phyloP scores from a whole-genome alignment of 2,888 invertebrate genomes.

The Pogonocherus hispidulus region DNA sequence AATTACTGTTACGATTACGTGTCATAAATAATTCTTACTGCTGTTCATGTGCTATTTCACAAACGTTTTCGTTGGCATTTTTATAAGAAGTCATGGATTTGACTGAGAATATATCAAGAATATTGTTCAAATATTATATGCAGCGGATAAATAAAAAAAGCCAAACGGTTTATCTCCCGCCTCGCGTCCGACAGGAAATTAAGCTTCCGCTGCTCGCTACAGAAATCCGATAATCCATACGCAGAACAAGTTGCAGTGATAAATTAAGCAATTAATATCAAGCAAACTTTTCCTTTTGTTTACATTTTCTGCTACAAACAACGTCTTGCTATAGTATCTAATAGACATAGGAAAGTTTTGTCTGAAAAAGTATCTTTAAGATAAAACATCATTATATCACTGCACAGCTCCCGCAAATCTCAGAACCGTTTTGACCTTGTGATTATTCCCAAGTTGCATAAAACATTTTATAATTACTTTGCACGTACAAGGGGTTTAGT shows the following conservation, averaged over 20 bases:
- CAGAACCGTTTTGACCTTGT: too few relatives aligned
- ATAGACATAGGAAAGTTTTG: too few relatives aligned
- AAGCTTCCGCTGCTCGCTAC: constrained; percentile 23
- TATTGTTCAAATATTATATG: neutral
- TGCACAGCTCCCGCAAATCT: too few relatives aligned
- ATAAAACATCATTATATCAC: too few relatives aligned
- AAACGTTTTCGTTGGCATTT: neutral
- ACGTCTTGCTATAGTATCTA: too few relatives aligned
- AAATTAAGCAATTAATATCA: neutral
- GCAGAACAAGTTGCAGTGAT: neutral
- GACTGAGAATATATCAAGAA: neutral
- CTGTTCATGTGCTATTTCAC: too few relatives aligned
- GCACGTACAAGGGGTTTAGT: too few relatives aligned
- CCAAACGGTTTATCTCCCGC: constrained; percentile 7
- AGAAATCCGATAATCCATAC: constrained; percentile 13
- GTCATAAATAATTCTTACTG: too few relatives aligned
- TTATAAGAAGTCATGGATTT: neutral
- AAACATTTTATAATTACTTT: too few relatives aligned
- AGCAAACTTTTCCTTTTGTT: neutral
- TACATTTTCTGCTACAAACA: neutral
- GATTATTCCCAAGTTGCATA: too few relatives aligned
- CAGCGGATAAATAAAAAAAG: neutral
- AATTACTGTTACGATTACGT: too few relatives aligned
- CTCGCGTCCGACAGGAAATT: constrained; percentile 28
- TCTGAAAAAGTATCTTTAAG: too few relatives aligned